Conservation (phyloP, 2,113 vertebrate species). For the Verasper variegatus region DNA sequence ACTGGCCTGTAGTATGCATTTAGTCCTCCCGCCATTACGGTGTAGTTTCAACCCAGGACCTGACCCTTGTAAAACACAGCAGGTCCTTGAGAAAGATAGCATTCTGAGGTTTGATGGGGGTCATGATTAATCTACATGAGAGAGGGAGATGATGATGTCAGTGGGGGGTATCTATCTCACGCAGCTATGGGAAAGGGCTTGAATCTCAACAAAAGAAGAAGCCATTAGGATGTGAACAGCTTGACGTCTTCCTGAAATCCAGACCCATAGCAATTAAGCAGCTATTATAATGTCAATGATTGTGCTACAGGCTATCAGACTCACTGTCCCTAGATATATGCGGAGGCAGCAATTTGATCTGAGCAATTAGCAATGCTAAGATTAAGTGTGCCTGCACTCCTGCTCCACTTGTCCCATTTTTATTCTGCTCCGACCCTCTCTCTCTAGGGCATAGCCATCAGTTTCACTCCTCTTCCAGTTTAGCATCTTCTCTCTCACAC, state of each 20-base stretch:
- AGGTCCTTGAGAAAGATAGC: not conserved
- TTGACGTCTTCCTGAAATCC: slow-evolving; percentile 50
- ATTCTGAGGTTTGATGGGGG: slow-evolving; percentile 28
- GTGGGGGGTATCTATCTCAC: slow-evolving; percentile 2
- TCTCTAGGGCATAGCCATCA: slow-evolving; percentile 41
- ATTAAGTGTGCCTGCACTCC: slow-evolving; percentile 20
- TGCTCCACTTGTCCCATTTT: slow-evolving; percentile 38
- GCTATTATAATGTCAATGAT: slow-evolving; percentile 68
- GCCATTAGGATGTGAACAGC: slow-evolving; percentile 47
- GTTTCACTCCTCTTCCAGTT: slow-evolving; percentile 11
- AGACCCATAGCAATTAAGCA: slow-evolving; percentile 66
- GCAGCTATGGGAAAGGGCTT: slow-evolving; percentile 16
- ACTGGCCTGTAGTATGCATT: not conserved
- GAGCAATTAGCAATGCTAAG: slow-evolving; percentile 56
- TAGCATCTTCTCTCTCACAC: not conserved
- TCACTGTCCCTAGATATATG: slow-evolving; percentile 46
- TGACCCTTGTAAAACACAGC: slow-evolving; percentile 9
- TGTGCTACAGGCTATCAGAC: slow-evolving; percentile 53
- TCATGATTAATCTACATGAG: slow-evolving; percentile 36
- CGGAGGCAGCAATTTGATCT: slow-evolving; percentile 56
- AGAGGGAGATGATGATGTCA: slow-evolving; percentile 27
- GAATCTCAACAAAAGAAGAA: slow-evolving; percentile 42
- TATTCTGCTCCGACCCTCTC: slow-evolving; percentile 19
- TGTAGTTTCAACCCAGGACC: not conserved
- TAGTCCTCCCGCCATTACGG: not conserved